Evolutionary conservation across 2,797 vertebrate genomes (phyloP).

Genomic region (Acipenser oxyrinchus): DNA sequence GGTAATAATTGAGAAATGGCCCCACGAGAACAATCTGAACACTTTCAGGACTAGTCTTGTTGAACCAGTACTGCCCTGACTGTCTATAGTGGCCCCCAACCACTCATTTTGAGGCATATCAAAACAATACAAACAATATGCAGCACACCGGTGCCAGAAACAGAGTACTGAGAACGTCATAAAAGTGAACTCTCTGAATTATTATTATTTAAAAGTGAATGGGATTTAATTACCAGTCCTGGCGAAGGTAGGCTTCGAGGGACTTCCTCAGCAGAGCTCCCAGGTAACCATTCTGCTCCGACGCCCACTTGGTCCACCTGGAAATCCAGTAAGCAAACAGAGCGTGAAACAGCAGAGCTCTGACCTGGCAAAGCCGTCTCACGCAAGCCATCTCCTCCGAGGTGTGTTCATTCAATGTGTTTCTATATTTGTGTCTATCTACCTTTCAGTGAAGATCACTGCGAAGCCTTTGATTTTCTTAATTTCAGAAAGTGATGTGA

Average conservation of each 20-base stretch:
- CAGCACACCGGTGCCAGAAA: background rate
- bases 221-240: slow-evolving; percentile 46
- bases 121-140: background rate
- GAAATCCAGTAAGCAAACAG: background rate
- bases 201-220: background rate
- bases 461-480: too few relatives aligned
- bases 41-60: too few relatives aligned
- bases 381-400: background rate
- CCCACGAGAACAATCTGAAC: too few relatives aligned
- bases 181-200: background rate
- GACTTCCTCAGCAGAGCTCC: slow-evolving; percentile 54
- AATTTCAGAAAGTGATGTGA: too few relatives aligned
- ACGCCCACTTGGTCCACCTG: slow-evolving; percentile 67
- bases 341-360: background rate
- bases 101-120: too few relatives aligned
- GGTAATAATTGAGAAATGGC: too few relatives aligned
- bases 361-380: background rate
- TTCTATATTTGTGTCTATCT: too few relatives aligned
- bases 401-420: too few relatives aligned
- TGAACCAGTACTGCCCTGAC: too few relatives aligned
- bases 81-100: too few relatives aligned
- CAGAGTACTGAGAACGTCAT: background rate
- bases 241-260: slow-evolving; percentile 56
- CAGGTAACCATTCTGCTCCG: slow-evolving; percentile 66
- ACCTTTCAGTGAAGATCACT: too few relatives aligned